A percentile compares a stretch with the other conserved stretches of the same genome.
Conservation (phyloP, 2,113 vertebrate species). For the Rhynchopsitta pachyrhyncha region DNA sequence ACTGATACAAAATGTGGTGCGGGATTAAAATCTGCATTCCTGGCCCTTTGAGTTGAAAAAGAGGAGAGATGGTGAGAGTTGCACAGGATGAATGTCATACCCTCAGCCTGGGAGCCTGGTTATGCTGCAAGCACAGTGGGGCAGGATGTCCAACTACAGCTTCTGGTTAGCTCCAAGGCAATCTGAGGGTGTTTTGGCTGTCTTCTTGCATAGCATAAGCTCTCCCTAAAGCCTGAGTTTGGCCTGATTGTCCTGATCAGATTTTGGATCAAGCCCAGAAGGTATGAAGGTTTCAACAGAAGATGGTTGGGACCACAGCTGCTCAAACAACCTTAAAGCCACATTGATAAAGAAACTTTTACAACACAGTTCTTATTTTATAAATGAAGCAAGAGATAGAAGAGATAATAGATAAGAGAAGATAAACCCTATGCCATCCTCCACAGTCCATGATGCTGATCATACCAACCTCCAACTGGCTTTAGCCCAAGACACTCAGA, state of each 20-base stretch:
- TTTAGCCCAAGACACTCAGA: not conserved
- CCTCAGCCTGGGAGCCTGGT: not conserved
- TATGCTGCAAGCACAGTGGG: not conserved
- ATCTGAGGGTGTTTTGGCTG: not conserved
- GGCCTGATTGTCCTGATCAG: not conserved
- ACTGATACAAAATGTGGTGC: not conserved
- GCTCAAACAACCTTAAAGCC: not conserved
- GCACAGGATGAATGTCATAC: not conserved
- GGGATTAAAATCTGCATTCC: not conserved
- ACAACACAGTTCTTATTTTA: not conserved
- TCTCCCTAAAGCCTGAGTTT: not conserved
- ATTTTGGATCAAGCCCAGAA: not conserved
- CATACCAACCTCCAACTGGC: not conserved
- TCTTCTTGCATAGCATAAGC: not conserved
- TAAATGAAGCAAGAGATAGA: conserved; percentile 23
- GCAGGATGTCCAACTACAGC: not conserved
- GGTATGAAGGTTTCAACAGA: not conserved
- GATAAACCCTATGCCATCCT: not conserved
- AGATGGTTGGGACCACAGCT: not conserved
- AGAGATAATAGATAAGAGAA: conserved; percentile 15
- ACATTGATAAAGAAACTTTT: not conserved
- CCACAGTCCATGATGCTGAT: not conserved
- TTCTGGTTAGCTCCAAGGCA: not conserved
- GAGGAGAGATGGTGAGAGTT: not conserved
- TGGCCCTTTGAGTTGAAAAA: not conserved